Conservation (phyloP, 2,888 invertebrate species). For the Tetragonula carbonaria region DNA sequence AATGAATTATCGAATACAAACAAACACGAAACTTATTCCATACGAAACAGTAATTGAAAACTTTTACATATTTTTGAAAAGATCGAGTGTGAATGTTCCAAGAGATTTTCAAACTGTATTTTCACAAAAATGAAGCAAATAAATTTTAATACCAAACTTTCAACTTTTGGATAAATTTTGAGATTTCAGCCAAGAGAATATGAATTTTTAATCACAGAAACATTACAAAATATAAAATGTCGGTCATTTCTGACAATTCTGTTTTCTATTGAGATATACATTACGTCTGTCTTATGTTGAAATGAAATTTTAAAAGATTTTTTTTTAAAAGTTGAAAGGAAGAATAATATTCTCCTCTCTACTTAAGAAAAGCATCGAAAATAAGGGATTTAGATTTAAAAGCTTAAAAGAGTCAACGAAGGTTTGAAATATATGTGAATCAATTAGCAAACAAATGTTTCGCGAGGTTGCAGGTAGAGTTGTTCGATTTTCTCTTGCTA, state of each 20-base stretch:
- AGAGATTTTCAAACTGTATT: not conserved
- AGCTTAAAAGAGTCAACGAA: not conserved
- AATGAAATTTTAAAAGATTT: too few species aligned
- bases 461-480: constrained; percentile 9
- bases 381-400: not conserved
- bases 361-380: not conserved
- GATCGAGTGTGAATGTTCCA: not conserved
- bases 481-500: constrained; percentile 59
- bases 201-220: not conserved
- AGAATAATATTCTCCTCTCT: not conserved
- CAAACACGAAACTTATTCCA: too few species aligned
- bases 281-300: not conserved
- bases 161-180: not conserved
- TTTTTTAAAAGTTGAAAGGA: not conserved
- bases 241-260: not conserved
- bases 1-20: too few species aligned
- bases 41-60: too few species aligned
- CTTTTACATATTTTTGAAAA: not conserved
- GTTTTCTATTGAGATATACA: not conserved
- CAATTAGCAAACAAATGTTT: constrained; percentile 48
- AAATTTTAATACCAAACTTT: not conserved
- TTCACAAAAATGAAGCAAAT: not conserved
- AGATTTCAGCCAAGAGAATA: not conserved
- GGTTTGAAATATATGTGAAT: constrained; percentile 9
- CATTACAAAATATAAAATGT: constrained; percentile 1